Conservation (phyloP, 2,113 vertebrate genomes). For the Oenanthe oenanthe region DNA sequence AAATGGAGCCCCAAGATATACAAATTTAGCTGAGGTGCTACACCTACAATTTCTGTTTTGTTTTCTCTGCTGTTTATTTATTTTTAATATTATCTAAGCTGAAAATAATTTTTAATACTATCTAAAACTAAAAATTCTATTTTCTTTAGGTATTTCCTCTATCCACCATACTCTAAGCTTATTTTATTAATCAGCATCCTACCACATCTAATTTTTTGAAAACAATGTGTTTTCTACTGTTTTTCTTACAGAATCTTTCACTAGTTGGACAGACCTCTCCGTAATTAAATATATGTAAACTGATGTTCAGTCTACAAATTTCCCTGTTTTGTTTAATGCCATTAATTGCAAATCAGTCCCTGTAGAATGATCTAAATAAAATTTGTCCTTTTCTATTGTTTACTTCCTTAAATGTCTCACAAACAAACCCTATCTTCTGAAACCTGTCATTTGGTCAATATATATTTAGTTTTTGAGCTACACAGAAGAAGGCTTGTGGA, state of each 20-base stretch:
- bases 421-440: background rate
- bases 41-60: background rate
- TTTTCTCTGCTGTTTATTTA: background rate
- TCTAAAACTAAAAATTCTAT: background rate
- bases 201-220: background rate
- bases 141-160: background rate
- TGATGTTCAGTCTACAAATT: background rate
- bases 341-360: background rate
- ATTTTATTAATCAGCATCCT: background rate
- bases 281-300: background rate
- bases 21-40: no score
- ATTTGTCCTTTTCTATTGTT: background rate
- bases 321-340: background rate
- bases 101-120: no score
- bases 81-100: background rate
- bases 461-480: background rate
- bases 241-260: background rate
- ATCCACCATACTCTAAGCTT: rapidly evolving
- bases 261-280: background rate
- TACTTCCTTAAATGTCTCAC: background rate
- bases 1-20: background rate
- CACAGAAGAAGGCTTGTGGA: background rate
- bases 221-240: background rate
- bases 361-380: background rate
- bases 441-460: background rate